Conservation (phyloP, 2,888 invertebrate species). For the Mellilla xanthometata region DNA sequence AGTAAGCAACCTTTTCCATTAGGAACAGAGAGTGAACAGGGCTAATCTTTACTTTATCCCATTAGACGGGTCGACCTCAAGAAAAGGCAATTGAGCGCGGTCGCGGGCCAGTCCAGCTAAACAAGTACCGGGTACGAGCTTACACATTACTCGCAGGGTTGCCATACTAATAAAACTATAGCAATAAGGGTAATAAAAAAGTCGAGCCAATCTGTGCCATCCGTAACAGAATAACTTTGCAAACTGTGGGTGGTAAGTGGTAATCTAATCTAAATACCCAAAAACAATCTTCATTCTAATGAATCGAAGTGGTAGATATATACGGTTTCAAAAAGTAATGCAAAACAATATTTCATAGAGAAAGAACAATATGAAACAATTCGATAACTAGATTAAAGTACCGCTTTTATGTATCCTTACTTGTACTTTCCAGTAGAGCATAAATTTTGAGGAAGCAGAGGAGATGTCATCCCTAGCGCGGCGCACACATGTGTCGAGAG, state of each 20-base stretch:
- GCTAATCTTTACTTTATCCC: slow-evolving; percentile 76
- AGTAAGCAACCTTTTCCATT: slow-evolving; percentile 56
- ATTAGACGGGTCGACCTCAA: slow-evolving; percentile 73
- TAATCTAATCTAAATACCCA: no score
- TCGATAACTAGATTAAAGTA: no score
- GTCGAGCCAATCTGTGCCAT: no score
- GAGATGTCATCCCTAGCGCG: slow-evolving; percentile 30
- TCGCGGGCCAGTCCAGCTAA: slow-evolving; percentile 49
- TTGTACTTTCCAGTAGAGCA: slow-evolving; percentile 14
- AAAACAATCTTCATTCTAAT: no score
- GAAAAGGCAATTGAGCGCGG: slow-evolving; percentile 74
- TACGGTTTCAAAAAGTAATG: no score
- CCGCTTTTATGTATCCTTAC: no score
- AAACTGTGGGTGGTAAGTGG: no score
- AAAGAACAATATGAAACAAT: no score
- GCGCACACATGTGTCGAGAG: slow-evolving; percentile 35
- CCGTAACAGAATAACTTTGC: no score
- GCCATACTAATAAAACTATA: slow-evolving; percentile 5
- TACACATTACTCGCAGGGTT: slow-evolving; percentile 54
- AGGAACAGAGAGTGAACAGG: slow-evolving; percentile 63
- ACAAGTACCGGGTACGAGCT: slow-evolving; percentile 68
- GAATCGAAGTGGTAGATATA: no score
- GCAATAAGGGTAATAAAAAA: no score
- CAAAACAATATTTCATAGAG: no score
- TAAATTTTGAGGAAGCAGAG: slow-evolving; percentile 24